These are phyloP conservation scores for Atlantisia rogersi DNA, from an alignment of 2,113 vertebrate species.

Conservation along the genomic window DNA sequence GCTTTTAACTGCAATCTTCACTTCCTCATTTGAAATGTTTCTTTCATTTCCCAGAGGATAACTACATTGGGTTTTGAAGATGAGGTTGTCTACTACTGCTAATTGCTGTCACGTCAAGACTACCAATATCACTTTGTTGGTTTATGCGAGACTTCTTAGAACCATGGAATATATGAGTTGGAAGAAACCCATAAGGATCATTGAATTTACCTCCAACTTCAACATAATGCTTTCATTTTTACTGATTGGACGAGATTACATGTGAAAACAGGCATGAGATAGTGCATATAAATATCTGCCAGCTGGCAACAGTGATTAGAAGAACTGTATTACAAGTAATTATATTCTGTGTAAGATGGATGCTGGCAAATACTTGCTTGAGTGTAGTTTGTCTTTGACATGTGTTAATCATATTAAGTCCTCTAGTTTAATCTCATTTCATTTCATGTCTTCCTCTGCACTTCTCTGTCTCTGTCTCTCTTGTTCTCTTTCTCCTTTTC, in stretches of 20 bases:
- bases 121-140: background rate
- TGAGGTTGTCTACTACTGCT: background rate
- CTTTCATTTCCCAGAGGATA: background rate
- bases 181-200: too few species aligned
- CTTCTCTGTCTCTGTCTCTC: too few species aligned
- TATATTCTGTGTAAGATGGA: background rate
- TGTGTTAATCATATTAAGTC: background rate
- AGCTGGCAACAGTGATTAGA: background rate
- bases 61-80: background rate
- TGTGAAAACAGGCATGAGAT: background rate
- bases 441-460: too few species aligned
- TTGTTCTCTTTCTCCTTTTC: too few species aligned
- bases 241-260: background rate
- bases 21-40: background rate
- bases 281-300: background rate
- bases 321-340: background rate
- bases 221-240: background rate
- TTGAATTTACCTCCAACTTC: background rate
- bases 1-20: background rate
- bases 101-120: background rate
- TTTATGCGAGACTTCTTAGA: background rate
- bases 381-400: background rate
- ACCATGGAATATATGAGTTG: too few species aligned
- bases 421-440: too few species aligned
- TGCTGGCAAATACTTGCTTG: background rate